Evolutionary conservation across 2,113 vertebrate species (phyloP).

Genomic region (Labeo rohita): DNA sequence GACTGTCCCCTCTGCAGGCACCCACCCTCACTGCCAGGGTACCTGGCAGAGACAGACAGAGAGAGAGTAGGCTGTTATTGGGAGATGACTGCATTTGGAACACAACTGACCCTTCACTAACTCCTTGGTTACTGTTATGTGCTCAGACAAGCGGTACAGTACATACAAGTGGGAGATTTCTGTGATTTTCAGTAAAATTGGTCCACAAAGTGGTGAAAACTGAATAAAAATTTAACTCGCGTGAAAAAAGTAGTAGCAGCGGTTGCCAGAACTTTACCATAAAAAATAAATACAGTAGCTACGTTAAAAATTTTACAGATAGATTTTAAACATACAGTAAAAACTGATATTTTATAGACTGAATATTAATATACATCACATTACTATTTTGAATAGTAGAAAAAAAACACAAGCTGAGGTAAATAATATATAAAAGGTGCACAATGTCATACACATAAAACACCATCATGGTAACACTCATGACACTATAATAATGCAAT

Average conservation of each 20-base stretch:
- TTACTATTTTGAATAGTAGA: too few species aligned
- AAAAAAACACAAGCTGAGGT: not conserved
- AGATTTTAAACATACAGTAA: too few species aligned
- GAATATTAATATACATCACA: too few species aligned
- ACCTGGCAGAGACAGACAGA: not conserved
- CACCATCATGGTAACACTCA: too few species aligned
- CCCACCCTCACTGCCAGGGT: not conserved
- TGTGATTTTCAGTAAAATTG: not conserved
- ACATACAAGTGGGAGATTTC: not conserved
- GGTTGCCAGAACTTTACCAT: not conserved
- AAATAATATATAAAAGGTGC: not conserved
- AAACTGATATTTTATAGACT: too few species aligned
- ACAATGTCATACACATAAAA: too few species aligned
- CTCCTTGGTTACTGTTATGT: not conserved
- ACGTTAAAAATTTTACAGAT: not conserved
- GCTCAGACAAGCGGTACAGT: not conserved
- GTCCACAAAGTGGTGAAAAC: too few species aligned
- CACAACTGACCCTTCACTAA: not conserved
- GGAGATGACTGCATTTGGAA: not conserved
- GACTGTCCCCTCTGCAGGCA: not conserved
- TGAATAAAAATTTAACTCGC: too few species aligned
- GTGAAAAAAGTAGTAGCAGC: not conserved
- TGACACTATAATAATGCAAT: not conserved
- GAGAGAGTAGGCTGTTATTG: not conserved
- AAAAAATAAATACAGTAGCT: not conserved